Evolutionary conservation across 2,113 vertebrate genomes (phyloP).

Genomic region (Hiodon alosoides): DNA sequence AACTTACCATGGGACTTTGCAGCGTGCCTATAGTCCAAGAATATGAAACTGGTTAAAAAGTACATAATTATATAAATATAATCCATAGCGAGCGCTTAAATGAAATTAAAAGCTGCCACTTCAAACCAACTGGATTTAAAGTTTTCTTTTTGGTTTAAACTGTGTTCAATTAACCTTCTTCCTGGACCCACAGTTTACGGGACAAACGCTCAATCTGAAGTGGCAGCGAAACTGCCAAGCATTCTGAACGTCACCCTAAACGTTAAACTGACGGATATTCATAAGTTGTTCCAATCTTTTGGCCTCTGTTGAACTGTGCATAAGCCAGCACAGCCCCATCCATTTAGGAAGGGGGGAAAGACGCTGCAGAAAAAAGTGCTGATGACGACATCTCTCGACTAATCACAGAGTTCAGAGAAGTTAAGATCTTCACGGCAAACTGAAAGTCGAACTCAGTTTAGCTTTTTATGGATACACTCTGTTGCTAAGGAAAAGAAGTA

Average conservation of each 20-base stretch:
- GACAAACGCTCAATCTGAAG: constrained; percentile 45
- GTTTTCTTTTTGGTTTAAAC: constrained; percentile 50
- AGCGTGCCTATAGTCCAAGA: constrained; percentile 54
- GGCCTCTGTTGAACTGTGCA: constrained; percentile 61
- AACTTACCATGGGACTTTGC: constrained; percentile 59
- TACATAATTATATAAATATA: constrained; percentile 60
- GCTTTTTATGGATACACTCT: not conserved
- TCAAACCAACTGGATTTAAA: constrained; percentile 34
- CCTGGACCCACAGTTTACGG: constrained; percentile 36
- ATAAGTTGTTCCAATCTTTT: constrained; percentile 55
- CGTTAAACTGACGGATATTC: constrained; percentile 50
- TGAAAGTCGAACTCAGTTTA: not conserved
- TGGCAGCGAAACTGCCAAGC: constrained; percentile 43
- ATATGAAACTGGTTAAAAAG: constrained; percentile 52
- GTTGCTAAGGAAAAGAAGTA: not conserved
- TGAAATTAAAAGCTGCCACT: constrained; percentile 43
- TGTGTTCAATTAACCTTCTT: constrained; percentile 34
- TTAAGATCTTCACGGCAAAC: constrained; percentile 5
- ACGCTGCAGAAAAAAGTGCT: constrained; percentile 43
- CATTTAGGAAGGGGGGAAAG: constrained; percentile 56
- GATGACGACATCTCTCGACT: constrained; percentile 57
- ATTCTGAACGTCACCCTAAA: constrained; percentile 47
- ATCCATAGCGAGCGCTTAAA: constrained; percentile 54
- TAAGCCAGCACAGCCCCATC: constrained; percentile 58
- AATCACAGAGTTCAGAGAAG: constrained; percentile 45